phyloP scores from a whole-genome alignment of 1,140 invertebrate genomes.

The Drosophila novamexicana region DNA sequence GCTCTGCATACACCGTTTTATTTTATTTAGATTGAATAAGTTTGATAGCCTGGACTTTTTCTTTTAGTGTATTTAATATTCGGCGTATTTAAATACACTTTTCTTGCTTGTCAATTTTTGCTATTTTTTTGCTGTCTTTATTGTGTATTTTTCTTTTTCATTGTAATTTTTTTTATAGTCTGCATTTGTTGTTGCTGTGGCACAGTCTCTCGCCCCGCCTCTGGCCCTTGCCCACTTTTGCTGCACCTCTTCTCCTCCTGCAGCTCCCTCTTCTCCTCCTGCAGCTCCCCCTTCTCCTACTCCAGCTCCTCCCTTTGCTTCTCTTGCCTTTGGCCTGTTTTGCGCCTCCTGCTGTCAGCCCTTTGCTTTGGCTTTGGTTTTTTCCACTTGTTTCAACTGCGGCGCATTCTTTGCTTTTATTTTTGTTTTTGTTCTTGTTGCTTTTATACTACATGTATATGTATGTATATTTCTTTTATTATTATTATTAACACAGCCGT shows the following conservation, averaged over 20 bases:
- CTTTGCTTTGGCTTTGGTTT: slow-evolving; percentile 41
- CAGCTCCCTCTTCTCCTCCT: neutral
- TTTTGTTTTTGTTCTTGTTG: slow-evolving; percentile 17
- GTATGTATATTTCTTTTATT: slow-evolving; percentile 18
- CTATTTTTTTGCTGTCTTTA: slow-evolving; percentile 23
- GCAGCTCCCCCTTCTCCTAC: neutral
- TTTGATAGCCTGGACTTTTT: neutral
- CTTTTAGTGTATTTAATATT: slow-evolving; percentile 4
- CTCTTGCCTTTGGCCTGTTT: slow-evolving; percentile 2
- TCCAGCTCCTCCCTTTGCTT: neutral
- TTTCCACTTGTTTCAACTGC: slow-evolving; percentile 57
- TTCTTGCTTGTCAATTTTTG: slow-evolving; percentile 16
- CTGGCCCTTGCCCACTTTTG: neutral
- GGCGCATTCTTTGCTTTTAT: slow-evolving; percentile 26
- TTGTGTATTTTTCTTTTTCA: slow-evolving; percentile 49
- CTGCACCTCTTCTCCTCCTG: neutral
- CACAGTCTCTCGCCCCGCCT: slow-evolving; percentile 8
- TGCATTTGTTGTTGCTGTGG: slow-evolving; percentile 27
- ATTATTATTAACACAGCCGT: slow-evolving; percentile 46
- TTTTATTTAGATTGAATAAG: too few species aligned
- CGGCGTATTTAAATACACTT: neutral
- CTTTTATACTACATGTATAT: neutral
- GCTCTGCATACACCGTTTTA: too few species aligned
- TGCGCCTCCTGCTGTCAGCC: slow-evolving; percentile 53
- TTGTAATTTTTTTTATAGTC: slow-evolving; percentile 44